phyloP scores from a whole-genome alignment of 2,113 vertebrate species.

The Butorides virescens region DNA sequence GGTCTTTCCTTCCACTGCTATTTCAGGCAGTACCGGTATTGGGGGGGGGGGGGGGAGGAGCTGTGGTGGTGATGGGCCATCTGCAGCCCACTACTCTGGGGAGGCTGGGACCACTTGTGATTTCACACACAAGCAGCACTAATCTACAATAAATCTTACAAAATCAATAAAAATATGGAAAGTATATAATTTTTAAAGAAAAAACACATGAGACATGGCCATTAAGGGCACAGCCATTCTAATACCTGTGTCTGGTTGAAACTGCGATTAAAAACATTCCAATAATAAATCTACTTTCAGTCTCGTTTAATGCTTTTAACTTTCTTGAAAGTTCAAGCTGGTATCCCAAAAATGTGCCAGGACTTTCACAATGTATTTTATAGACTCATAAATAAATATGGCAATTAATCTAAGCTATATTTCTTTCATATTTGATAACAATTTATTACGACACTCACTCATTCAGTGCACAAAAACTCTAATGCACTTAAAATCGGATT shows the following conservation, averaged over 20 bases:
- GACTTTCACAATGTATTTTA: conserved; percentile 79
- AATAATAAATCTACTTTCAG: conserved; percentile 77
- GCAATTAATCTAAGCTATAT: conserved; percentile 79
- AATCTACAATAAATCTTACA: conserved; percentile 72
- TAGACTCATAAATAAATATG: conserved; percentile 84
- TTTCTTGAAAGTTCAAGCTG: conserved; percentile 81
- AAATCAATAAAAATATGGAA: conserved; percentile 80
- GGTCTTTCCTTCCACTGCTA: background rate
- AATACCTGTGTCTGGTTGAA: conserved; percentile 75
- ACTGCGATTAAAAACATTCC: conserved; percentile 81
- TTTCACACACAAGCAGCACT: conserved; percentile 54
- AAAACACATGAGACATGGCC: conserved; percentile 62
- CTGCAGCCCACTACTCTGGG: conserved; percentile 43
- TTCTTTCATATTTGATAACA: conserved; percentile 81
- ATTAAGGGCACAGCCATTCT: conserved; percentile 73
- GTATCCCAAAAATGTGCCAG: conserved; percentile 84
- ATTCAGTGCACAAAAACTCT: conserved; percentile 77
- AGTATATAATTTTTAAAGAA: conserved; percentile 78
- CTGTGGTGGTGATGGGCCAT: background rate
- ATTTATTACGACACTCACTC: conserved; percentile 77
- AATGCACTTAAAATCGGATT: conserved; percentile 87
- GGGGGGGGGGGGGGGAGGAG: background rate
- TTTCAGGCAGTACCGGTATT: background rate
- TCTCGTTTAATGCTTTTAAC: conserved; percentile 83
- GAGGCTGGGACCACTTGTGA: conserved; percentile 51